These are phyloP conservation scores for Latrodectus elegans DNA, from an alignment of 2,888 invertebrate genomes.

Conservation along the genomic window DNA sequence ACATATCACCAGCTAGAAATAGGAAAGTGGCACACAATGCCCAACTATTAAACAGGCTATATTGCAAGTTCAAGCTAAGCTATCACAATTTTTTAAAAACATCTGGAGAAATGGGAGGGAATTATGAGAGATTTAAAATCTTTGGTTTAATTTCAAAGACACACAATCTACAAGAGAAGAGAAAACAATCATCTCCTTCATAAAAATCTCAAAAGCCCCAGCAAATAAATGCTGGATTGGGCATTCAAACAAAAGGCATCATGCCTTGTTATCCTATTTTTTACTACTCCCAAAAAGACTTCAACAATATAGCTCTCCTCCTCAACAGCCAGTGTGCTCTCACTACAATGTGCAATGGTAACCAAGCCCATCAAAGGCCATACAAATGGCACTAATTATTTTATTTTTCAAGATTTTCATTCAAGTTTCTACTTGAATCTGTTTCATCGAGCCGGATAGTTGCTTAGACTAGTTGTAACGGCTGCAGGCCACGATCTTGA, in stretches of 20 bases:
- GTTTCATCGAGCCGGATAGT: constrained; percentile 68
- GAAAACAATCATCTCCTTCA: constrained; percentile 37
- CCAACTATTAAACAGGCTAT: constrained; percentile 28
- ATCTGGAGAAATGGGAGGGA: constrained; percentile 41
- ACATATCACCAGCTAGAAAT: constrained; percentile 23
- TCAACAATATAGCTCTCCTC: constrained; percentile 57
- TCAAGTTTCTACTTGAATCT: constrained; percentile 15
- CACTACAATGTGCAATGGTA: constrained; percentile 65
- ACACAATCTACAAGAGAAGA: constrained; percentile 59
- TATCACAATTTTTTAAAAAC: constrained; percentile 65
- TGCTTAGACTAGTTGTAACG: constrained; percentile 61
- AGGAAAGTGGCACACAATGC: constrained; percentile 43
- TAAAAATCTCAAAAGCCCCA: constrained; percentile 59
- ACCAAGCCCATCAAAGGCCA: constrained; percentile 59
- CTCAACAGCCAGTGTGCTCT: constrained; percentile 65
- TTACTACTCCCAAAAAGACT: constrained; percentile 61
- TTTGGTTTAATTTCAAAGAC: constrained; percentile 58
- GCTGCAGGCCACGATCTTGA: constrained; percentile 60
- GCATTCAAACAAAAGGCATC: constrained; percentile 63
- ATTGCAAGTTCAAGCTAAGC: constrained; percentile 51
- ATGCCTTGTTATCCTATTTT: constrained; percentile 57
- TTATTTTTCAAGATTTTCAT: constrained; percentile 45
- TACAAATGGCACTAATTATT: constrained; percentile 63
- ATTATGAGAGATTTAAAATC: constrained; percentile 54
- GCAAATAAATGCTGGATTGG: constrained; percentile 46